These are phyloP conservation scores for Bos indicus DNA, from an alignment of 2,113 vertebrate species.

Conservation along the genomic window DNA sequence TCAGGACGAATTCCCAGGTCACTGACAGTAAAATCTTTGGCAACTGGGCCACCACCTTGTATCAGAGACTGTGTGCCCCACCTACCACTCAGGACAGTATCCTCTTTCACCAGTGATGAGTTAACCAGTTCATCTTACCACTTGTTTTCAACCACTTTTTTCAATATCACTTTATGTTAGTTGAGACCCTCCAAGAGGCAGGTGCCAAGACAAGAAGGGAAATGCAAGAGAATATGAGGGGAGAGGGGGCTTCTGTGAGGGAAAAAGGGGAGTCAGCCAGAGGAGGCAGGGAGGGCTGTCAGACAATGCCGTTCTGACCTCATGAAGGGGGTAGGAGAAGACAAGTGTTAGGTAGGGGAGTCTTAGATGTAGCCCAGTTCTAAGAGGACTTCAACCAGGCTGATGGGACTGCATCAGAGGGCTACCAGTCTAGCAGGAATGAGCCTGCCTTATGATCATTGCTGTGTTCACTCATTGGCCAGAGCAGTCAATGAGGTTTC, in stretches of 20 bases:
- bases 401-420: neutral
- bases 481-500: neutral
- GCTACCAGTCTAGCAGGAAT: neutral
- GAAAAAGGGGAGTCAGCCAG: neutral
- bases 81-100: neutral
- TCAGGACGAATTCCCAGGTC: neutral
- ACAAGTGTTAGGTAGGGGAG: too few species aligned
- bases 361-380: neutral
- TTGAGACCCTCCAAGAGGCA: neutral
- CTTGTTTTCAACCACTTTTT: neutral
- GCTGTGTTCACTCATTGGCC: neutral
- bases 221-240: neutral
- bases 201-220: neutral
- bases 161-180: neutral
- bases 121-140: neutral
- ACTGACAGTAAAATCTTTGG: neutral
- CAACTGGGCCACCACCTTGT: neutral
- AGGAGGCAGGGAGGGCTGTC: neutral
- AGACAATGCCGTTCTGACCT: neutral
- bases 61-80: neutral
- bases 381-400: neutral
- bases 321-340: neutral
- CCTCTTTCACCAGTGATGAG: neutral
- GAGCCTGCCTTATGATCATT: neutral
- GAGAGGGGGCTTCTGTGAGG: neutral